Base-by-base conservation (phyloP, 2,888 invertebrate genomes). In the Pachydiplax longipennis region DNA sequence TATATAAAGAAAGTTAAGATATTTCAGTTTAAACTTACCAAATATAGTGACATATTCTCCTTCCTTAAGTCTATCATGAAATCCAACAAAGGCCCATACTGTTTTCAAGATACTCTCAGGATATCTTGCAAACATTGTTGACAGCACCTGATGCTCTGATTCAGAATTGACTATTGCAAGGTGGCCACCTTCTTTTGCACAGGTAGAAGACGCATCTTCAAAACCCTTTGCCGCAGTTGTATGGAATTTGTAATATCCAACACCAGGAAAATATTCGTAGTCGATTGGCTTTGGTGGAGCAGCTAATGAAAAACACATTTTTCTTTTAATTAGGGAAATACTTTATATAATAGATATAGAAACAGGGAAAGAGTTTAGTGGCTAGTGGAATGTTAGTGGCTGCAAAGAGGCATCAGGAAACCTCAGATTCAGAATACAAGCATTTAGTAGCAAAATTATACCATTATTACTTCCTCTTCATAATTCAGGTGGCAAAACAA, bases 121-220 rank as follows among this genome's bases (percentile, higher is more conserved):
- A 48, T 25, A 73, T 37, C 91, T 81, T 22, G 91, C 81, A 40
- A 91, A 91, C 48, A 92, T 65, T 80, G 91, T 91, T 87, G 83
- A 82, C 40, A 91, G n/a, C 8, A 91, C 91, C 25, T 40, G 35
- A n/a, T 91, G 90, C 87, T 92, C 92, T 18, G 91, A 65, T 48
- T 92, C 91, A 18, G 91, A 91, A 91, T 92, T 92, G 53, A 92
- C 91, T 90, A 92, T 91, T 10, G 91, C 92, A 31, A 92, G 91
- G 65, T 92, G 91, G 58, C 91, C 91, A 90, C 92, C 91, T 65
- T 87, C 87, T n/a, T 35, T 61, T 12, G 87, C 58, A n/a, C 87
- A 87, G 2, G n/a, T 1, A 37, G 37, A 87, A 40, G 87, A 87
- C n/a, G 87, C 87, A n/a, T 87, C 87, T 37, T 87, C 87, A 87